Conservation (phyloP, 2,888 invertebrate genomes). For the Auanema freiburgensis region DNA sequence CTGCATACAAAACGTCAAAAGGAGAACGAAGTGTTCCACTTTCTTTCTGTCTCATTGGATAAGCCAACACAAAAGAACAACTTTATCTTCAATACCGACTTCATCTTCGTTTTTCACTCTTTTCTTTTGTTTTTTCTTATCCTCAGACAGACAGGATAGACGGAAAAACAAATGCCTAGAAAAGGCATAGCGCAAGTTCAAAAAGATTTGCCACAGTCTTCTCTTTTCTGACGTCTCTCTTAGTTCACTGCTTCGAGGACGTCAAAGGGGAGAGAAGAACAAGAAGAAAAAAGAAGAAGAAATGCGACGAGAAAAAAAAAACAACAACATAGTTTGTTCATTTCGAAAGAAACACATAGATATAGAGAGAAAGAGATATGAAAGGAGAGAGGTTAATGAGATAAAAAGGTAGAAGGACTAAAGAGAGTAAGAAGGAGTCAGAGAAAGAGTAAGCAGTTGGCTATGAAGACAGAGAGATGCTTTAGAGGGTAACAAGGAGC, state of each 20-base stretch:
- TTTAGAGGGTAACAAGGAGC: conserved; percentile 15
- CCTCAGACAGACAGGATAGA: conserved; percentile 10
- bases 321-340: too few relatives aligned
- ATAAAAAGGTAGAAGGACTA: not conserved
- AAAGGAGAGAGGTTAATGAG: too few relatives aligned
- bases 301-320: conserved; percentile 11
- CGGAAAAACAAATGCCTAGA: not conserved
- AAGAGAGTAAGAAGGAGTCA: conserved; percentile 19
- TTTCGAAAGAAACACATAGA: too few relatives aligned
- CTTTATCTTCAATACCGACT: too few relatives aligned
- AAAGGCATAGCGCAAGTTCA: conserved; percentile 10
- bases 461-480: conserved; percentile 21
- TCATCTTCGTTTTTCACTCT: too few relatives aligned
- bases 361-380: too few relatives aligned
- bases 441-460: conserved; percentile 18
- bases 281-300: conserved; percentile 23
- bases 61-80: too few relatives aligned
- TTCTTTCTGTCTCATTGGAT: too few relatives aligned
- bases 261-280: conserved; percentile 22
- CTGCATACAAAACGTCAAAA: too few relatives aligned
- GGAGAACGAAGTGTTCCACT: too few relatives aligned
- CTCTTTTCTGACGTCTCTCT: conserved; percentile 25
- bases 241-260: too few relatives aligned
- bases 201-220: conserved; percentile 35
- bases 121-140: too few relatives aligned